Conservation (phyloP, 1,140 invertebrate genomes). For the Megathymus violae region DNA sequence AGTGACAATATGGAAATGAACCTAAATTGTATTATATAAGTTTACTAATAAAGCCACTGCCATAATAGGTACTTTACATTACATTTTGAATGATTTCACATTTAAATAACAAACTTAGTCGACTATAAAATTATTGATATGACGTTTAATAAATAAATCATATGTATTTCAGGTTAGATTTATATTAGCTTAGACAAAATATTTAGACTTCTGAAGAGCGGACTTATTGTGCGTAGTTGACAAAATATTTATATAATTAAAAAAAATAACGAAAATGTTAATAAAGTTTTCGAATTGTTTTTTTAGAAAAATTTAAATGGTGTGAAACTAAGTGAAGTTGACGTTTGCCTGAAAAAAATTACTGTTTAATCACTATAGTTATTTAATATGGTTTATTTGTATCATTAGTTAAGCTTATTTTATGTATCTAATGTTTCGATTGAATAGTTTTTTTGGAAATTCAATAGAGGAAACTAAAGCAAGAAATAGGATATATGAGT, state of each 20-base stretch:
- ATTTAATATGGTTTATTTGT: constrained; percentile 7
- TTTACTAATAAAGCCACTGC: constrained; percentile 52
- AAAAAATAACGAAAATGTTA: background rate
- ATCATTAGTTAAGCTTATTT: background rate
- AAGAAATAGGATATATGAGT: too few species aligned
- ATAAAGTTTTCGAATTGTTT: constrained; percentile 11
- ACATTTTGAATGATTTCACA: constrained; percentile 27
- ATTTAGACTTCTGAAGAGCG: constrained; percentile 34
- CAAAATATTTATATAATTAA: constrained; percentile 36
- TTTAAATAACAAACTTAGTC: constrained; percentile 13
- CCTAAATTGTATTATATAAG: constrained; percentile 22
- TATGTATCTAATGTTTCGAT: too few species aligned
- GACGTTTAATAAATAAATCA: constrained; percentile 8
- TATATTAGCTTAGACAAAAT: constrained; percentile 41
- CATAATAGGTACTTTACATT: constrained; percentile 55
- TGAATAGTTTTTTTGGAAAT: too few species aligned
- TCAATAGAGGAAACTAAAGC: too few species aligned
- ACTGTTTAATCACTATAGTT: too few species aligned
- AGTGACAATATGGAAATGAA: constrained; percentile 20
- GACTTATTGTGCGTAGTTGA: constrained; percentile 25
- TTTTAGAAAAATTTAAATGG: constrained; percentile 32
- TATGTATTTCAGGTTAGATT: constrained; percentile 26
- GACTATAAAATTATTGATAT: background rate
- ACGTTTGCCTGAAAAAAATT: background rate
- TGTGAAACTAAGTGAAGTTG: constrained; percentile 29